Conservation (phyloP, 2,113 vertebrate genomes). For the Chaetura pelagica region DNA sequence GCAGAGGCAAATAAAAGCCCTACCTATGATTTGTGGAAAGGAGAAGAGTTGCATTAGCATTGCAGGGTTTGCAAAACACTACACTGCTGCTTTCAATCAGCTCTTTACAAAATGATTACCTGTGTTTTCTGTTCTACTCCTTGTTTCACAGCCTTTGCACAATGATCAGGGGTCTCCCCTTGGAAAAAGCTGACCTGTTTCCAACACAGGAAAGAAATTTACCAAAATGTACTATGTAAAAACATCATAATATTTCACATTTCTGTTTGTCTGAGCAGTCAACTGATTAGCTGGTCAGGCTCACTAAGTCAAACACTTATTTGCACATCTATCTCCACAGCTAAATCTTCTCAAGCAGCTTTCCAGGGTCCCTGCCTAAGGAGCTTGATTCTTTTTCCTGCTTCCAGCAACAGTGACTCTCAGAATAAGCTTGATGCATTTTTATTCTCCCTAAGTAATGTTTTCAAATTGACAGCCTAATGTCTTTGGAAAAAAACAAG, state of each 20-base stretch:
- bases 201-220: neutral
- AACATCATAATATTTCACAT: neutral
- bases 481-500: neutral
- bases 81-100: neutral
- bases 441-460: neutral
- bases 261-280: neutral
- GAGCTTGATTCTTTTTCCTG: neutral
- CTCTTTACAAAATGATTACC: neutral
- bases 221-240: neutral
- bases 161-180: neutral
- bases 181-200: neutral
- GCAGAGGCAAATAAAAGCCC: neutral
- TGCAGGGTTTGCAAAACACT: neutral
- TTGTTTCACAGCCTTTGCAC: neutral
- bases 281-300: neutral
- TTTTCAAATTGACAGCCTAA: neutral
- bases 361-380: neutral
- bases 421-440: neutral
- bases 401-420: neutral
- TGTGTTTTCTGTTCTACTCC: neutral
- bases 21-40: neutral
- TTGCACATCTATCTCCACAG: neutral
- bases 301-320: neutral
- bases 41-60: neutral
- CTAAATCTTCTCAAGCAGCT: neutral